phyloP scores from a whole-genome alignment of 2,888 invertebrate genomes.

The Lagria hirta region DNA sequence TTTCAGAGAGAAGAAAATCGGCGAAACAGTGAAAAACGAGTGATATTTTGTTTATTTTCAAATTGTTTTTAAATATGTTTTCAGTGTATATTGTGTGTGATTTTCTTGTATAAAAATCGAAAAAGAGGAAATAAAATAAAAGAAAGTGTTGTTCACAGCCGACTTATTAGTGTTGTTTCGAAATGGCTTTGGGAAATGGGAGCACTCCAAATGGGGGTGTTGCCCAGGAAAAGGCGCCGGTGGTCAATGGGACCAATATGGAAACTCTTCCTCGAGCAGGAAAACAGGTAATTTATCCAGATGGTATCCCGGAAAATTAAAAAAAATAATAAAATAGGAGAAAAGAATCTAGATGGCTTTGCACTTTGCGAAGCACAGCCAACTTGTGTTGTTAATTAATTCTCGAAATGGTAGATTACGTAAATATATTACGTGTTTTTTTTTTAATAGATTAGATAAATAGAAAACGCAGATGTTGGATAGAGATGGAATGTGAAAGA shows the following conservation, averaged over 20 bases:
- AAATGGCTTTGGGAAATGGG: slow-evolving; percentile 55
- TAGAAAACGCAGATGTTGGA: too few relatives aligned
- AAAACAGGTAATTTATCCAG: slow-evolving; percentile 57
- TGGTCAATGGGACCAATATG: slow-evolving; percentile 62
- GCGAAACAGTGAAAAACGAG: slow-evolving; percentile 12
- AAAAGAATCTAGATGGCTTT: slow-evolving; percentile 2
- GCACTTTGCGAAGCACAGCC: slow-evolving; percentile 9
- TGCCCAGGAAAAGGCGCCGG: slow-evolving; percentile 58
- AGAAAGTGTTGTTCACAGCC: slow-evolving; percentile 5
- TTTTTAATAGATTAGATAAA: too few relatives aligned
- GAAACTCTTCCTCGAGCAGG: slow-evolving; percentile 61
- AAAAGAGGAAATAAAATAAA: slow-evolving; percentile 8
- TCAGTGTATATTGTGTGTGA: slow-evolving; percentile 5
- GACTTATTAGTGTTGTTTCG: background rate
- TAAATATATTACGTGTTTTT: too few relatives aligned
- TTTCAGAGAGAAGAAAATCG: slow-evolving; percentile 15
- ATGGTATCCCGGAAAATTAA: too few relatives aligned
- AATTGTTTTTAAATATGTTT: slow-evolving; percentile 8
- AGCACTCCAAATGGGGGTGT: slow-evolving; percentile 53
- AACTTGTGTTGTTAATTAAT: slow-evolving; percentile 9
- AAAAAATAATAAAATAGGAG: too few relatives aligned
- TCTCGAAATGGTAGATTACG: slow-evolving; percentile 22
- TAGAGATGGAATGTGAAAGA: too few relatives aligned
- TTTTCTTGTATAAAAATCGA: slow-evolving; percentile 4
- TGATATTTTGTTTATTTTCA: slow-evolving; percentile 16